Evolutionary conservation across 2,888 invertebrate genomes (phyloP).

Genomic region (Scaptomyza reducta): DNA sequence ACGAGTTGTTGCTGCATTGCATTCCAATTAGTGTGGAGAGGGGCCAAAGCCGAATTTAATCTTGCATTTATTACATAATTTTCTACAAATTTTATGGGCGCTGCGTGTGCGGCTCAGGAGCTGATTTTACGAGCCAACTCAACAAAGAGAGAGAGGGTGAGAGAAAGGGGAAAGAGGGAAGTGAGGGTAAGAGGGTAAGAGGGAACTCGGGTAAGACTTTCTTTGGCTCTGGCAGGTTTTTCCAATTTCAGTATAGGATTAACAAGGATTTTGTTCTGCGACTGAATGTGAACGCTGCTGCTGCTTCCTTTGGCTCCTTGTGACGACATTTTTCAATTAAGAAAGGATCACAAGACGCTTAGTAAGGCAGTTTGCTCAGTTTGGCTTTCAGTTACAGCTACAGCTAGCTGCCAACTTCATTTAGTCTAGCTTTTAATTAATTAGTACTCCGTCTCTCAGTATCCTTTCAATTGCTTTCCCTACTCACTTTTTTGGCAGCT

Average conservation of each 20-base stretch:
- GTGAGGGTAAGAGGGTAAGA: neutral
- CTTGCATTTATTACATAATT: slow-evolving; percentile 80
- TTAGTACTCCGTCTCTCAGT: slow-evolving; percentile 41
- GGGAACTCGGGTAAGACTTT: slow-evolving; percentile 20
- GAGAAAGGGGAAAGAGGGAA: neutral
- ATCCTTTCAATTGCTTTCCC: slow-evolving; percentile 17
- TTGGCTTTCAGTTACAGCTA: neutral
- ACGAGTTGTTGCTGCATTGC: slow-evolving; percentile 68
- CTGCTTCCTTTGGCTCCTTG: slow-evolving; percentile 39
- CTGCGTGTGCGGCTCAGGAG: slow-evolving; percentile 65
- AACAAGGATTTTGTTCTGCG: slow-evolving; percentile 73
- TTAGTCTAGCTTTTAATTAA: slow-evolving; percentile 63
- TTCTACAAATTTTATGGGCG: slow-evolving; percentile 69
- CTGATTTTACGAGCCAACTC: slow-evolving; percentile 63
- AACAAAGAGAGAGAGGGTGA: neutral
- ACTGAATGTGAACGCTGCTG: slow-evolving; percentile 8
- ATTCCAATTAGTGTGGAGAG: slow-evolving; percentile 69
- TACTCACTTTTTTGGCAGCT: slow-evolving; percentile 59
- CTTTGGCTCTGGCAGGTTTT: slow-evolving; percentile 63
- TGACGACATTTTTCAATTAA: slow-evolving; percentile 82
- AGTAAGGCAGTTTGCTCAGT: slow-evolving; percentile 73
- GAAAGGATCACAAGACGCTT: slow-evolving; percentile 79
- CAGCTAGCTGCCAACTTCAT: slow-evolving; percentile 40
- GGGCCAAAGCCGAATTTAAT: slow-evolving; percentile 71
- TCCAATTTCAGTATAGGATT: slow-evolving; percentile 82